Base-by-base conservation (phyloP, 2,888 invertebrate genomes). In the Napeogenes sylphis region DNA sequence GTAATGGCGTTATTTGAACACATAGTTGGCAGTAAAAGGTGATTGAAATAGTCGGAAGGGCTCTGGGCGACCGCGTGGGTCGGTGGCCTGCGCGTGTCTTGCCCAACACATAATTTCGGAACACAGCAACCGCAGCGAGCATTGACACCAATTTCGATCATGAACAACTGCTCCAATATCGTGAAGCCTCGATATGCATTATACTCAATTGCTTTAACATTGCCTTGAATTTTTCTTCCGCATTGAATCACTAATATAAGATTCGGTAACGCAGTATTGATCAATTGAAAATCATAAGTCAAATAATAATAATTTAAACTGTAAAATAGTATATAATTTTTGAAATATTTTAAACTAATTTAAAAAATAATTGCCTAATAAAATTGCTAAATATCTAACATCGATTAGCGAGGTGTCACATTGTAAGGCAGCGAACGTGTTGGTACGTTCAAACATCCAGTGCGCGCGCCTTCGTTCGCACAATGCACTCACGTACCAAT, bases 61-160 rank as follows among this genome's bases (percentile, higher is more conserved):
- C 83, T 78, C 60, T 76, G 75, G 77, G 71, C 69, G 69, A 69
- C 21, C 60, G 68, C 62, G 47, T 72, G 73, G 78, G 76, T 80
- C 80, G 82, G 78, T 81, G 82, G 83, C 74, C 77, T 79, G 72
- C 71, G 65, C 21, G 21, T 21, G 67, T 68, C 64, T 90, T 89
- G 83, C 89, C 75, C 82, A 89, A 90, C 85, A 85, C 82, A 82
- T 83, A 78, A 86, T 89, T 87, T 89, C 83, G 86, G 88, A 86
- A 85, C 87, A 85, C 76, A 87, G 86, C 86, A 87, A 89, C 87
- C 87, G 84, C 89, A 88, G 88, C 87, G 88, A 89, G 77, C 90
- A 86, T 87, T 90, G 90, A 90, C 90, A 89, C 87, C 87, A 81
- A 87, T 88, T 82, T 84, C 79, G 81, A 79, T 81, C 81, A 83